A percentile compares a stretch with the other conserved stretches of the same genome.
phyloP scores from a whole-genome alignment of 2,113 vertebrate genomes.

The Corydoras maculifer region DNA sequence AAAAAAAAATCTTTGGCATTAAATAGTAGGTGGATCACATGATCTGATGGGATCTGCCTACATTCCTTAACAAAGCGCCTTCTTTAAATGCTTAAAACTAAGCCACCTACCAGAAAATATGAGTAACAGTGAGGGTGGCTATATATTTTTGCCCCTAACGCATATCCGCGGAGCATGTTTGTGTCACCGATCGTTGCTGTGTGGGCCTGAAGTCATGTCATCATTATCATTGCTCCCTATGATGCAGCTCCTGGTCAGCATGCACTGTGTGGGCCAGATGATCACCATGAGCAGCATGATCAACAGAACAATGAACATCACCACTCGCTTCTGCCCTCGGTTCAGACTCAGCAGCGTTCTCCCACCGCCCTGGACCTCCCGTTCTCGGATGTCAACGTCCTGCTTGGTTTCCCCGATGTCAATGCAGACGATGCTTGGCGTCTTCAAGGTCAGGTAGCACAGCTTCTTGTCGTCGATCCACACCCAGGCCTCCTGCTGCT shows the following conservation, averaged over 20 bases:
- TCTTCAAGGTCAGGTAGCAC: slow-evolving; percentile 58
- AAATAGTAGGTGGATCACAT: too few species aligned
- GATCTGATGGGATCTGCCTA: too few species aligned
- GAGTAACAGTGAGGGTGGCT: too few species aligned
- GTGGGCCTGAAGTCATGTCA: too few species aligned
- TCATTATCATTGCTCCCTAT: slow-evolving; percentile 29
- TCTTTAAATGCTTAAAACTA: too few species aligned
- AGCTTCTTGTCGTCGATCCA: slow-evolving; percentile 76
- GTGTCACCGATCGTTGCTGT: too few species aligned
- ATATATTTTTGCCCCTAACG: too few species aligned
- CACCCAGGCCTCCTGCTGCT: slow-evolving; percentile 62
- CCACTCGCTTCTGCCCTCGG: slow-evolving; percentile 64
- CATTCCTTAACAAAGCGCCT: too few species aligned
- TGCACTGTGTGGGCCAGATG: slow-evolving; percentile 73
- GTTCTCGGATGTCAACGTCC: not conserved
- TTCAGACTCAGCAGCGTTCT: slow-evolving; percentile 51
- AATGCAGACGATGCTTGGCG: slow-evolving; percentile 48
- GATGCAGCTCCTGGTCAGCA: slow-evolving; percentile 58
- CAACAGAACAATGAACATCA: slow-evolving; percentile 55
- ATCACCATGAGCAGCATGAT: slow-evolving; percentile 65
- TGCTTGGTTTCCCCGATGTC: slow-evolving; percentile 70
- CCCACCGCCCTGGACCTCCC: rapidly evolving
- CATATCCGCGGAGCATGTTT: too few species aligned
- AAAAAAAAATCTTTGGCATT: too few species aligned
- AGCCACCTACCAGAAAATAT: too few species aligned